Percentiles rank a stretch among this genome's conserved stretches.
Evolutionary conservation across 2,113 vertebrate species (phyloP).

Genomic region (Strix aluco): DNA sequence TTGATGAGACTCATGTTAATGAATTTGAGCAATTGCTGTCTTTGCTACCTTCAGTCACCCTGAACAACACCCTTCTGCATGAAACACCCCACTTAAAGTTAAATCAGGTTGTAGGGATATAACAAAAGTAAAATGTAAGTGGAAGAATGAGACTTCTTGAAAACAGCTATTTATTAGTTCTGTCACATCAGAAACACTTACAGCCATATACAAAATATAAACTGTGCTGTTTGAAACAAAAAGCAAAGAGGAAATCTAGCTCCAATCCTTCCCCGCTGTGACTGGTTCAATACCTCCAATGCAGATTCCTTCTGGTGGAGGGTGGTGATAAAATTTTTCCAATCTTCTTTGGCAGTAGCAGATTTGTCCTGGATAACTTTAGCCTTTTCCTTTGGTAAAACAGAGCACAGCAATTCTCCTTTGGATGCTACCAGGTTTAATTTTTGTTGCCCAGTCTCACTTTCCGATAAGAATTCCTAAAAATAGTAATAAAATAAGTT

Average conservation of each 20-base stretch:
- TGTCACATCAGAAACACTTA: background rate
- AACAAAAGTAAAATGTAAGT: background rate
- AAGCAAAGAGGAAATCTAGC: background rate
- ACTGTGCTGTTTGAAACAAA: background rate
- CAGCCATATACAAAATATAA: background rate
- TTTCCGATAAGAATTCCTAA: slow-evolving; percentile 92
- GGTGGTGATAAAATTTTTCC: slow-evolving; percentile 88
- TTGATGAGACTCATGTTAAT: background rate
- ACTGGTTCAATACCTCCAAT: slow-evolving; percentile 81
- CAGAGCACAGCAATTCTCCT: slow-evolving; percentile 86
- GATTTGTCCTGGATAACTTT: slow-evolving; percentile 84
- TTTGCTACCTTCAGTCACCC: background rate
- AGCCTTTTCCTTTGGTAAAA: slow-evolving; percentile 85
- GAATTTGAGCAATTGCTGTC: background rate
- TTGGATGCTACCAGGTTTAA: slow-evolving; percentile 84
- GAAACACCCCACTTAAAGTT: background rate
- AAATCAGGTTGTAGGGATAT: background rate
- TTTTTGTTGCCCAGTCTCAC: slow-evolving; percentile 90
- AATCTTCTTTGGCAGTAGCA: slow-evolving; percentile 85
- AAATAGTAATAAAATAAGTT: background rate
- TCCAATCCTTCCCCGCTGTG: background rate
- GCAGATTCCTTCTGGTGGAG: slow-evolving; percentile 87
- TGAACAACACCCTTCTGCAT: background rate
- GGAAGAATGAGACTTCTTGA: background rate
- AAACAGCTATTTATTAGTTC: background rate